phyloP scores from a whole-genome alignment of 2,113 vertebrate species.

The Aplodontia rufa region DNA sequence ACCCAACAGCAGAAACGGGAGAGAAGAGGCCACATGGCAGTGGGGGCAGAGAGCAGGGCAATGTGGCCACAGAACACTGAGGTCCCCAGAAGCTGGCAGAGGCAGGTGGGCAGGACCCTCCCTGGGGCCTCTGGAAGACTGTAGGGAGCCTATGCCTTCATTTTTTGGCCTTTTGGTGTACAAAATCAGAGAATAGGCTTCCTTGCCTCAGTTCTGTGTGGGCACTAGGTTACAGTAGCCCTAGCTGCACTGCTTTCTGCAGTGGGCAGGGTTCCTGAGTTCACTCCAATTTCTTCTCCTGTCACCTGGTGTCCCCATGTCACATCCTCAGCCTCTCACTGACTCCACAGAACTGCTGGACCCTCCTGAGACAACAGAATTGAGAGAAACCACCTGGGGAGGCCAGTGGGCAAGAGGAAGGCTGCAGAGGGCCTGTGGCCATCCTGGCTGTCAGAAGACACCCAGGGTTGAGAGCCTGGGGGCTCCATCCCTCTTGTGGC shows the following conservation, averaged over 20 bases:
- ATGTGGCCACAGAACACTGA: accelerated
- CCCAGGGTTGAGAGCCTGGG: background rate
- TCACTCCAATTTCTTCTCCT: background rate
- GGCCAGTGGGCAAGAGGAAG: background rate
- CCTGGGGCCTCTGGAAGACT: background rate
- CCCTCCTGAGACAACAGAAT: background rate
- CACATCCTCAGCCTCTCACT: background rate
- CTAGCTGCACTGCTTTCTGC: accelerated
- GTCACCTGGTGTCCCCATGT: background rate
- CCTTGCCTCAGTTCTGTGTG: background rate
- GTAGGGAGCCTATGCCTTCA: background rate
- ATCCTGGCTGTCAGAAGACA: background rate
- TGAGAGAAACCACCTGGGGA: background rate
- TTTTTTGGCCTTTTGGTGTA: background rate
- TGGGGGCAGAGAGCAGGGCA: background rate
- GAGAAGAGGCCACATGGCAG: background rate
- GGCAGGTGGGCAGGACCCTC: background rate
- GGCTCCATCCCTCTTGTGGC: background rate
- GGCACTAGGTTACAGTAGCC: background rate
- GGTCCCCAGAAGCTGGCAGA: no score
- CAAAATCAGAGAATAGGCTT: no score
- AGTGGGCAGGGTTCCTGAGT: background rate
- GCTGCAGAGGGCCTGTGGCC: background rate
- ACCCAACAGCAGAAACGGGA: background rate
- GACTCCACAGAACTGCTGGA: background rate